phyloP scores from a whole-genome alignment of 2,113 vertebrate genomes.

The Etia nguti region DNA sequence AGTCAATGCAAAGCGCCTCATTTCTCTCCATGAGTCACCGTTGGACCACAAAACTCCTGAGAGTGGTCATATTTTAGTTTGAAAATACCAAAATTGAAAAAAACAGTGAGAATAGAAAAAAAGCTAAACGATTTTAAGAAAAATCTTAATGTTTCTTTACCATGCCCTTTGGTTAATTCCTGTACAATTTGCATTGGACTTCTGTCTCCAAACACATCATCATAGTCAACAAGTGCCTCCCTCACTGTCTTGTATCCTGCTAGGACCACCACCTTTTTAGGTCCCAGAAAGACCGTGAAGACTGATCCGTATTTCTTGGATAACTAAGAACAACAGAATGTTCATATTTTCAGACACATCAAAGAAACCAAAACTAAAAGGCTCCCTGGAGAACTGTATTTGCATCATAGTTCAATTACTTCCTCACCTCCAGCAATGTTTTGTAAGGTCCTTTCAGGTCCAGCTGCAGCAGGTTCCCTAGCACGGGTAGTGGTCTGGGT shows the following conservation, averaged over 20 bases:
- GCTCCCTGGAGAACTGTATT: not conserved
- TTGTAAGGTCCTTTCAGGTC: not conserved
- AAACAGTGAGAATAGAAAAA: not conserved
- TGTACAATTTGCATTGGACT: accelerated
- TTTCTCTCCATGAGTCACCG: slow-evolving; percentile 44
- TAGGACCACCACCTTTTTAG: slow-evolving; percentile 35
- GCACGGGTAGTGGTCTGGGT: not conserved
- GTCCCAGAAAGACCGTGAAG: slow-evolving; percentile 21
- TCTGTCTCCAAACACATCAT: not conserved
- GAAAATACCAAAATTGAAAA: not conserved
- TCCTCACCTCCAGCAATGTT: slow-evolving; percentile 3
- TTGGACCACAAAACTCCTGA: slow-evolving; percentile 16
- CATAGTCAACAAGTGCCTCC: slow-evolving; percentile 12
- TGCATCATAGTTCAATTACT: not conserved
- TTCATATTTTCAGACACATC: not conserved
- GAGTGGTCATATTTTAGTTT: too few relatives aligned
- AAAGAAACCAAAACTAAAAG: not conserved
- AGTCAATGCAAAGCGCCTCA: slow-evolving; percentile 35
- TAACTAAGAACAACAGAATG: not conserved
- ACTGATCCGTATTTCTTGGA: slow-evolving; percentile 39
- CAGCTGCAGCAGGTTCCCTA: not conserved
- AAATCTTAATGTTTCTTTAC: not conserved
- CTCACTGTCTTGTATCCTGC: slow-evolving; percentile 42
- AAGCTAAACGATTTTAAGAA: not conserved
- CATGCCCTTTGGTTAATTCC: not conserved